Percentiles rank a stretch among this genome's conserved stretches.
Evolutionary conservation across 1,140 invertebrate species (phyloP).

Genomic region (Brachionus paranguensis): DNA sequence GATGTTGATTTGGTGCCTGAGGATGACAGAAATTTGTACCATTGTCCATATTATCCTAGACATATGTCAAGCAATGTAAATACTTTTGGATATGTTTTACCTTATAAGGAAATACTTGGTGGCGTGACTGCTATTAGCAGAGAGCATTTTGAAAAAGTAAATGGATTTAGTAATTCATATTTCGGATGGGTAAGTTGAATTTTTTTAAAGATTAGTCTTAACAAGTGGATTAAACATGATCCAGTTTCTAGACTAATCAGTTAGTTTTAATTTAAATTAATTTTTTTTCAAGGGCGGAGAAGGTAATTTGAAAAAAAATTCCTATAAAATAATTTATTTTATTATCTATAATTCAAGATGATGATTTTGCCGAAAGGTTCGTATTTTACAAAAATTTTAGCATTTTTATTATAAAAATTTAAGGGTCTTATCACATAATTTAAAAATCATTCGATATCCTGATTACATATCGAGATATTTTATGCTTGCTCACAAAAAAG

Average conservation of each 20-base stretch:
- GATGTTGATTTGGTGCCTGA: conserved; percentile 88
- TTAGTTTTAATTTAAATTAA: background rate
- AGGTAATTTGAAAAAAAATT: background rate
- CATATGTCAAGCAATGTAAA: conserved; percentile 57
- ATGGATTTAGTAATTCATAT: conserved; percentile 83
- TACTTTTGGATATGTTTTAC: conserved; percentile 56
- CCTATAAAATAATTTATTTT: background rate
- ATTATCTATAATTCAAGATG: background rate
- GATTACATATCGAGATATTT: conserved; percentile 19
- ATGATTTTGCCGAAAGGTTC: conserved; percentile 36
- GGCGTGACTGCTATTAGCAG: conserved; percentile 60
- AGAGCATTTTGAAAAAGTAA: conserved; percentile 65
- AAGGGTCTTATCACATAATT: conserved; percentile 13
- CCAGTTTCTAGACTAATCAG: background rate
- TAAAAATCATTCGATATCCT: conserved; percentile 34
- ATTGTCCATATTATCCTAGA: conserved; percentile 75
- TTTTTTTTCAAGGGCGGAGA: conserved; percentile 28
- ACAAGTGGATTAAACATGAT: background rate
- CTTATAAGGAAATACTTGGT: conserved; percentile 74
- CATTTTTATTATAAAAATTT: background rate
- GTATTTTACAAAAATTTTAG: background rate
- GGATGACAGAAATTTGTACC: conserved; percentile 79
- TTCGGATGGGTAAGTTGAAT: conserved; percentile 64
- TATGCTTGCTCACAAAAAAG: conserved; percentile 32
- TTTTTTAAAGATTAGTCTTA: background rate